A percentile compares a stretch with the other conserved stretches of the same genome.
Conservation (phyloP, 2,888 invertebrate species). For the Embidobia sp. region DNA sequence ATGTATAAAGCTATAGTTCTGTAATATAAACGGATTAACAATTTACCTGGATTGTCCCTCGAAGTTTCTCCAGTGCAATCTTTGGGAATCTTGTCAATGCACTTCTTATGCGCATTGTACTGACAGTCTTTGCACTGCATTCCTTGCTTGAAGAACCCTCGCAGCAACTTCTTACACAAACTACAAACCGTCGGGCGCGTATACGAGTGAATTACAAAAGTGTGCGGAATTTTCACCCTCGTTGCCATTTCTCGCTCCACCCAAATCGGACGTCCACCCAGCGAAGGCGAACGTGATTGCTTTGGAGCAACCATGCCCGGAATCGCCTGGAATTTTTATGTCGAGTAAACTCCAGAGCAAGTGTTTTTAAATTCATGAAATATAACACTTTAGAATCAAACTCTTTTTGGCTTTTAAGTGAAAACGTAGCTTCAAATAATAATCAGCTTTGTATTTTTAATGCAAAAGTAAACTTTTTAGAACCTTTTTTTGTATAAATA, state of each 20-base stretch:
- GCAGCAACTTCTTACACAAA: conserved; percentile 96
- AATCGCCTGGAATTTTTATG: conserved; percentile 73
- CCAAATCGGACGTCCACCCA: conserved; percentile 87
- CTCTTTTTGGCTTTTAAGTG: too few relatives aligned
- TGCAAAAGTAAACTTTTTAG: too few relatives aligned
- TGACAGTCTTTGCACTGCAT: conserved; percentile 98
- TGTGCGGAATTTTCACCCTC: conserved; percentile 92
- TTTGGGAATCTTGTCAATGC: conserved; percentile 93
- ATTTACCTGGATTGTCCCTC: conserved; percentile 82
- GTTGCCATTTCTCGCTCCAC: conserved; percentile 87
- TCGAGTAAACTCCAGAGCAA: too few relatives aligned
- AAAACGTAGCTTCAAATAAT: too few relatives aligned
- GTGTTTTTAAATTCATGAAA: too few relatives aligned
- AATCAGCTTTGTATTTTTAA: too few relatives aligned
- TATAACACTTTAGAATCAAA: too few relatives aligned
- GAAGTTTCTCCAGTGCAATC: conserved; percentile 93
- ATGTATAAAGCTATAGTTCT: too few relatives aligned
- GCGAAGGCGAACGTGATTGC: conserved; percentile 87
- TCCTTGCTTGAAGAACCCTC: conserved; percentile 97
- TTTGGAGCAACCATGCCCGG: conserved; percentile 81
- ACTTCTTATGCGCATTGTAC: conserved; percentile 97
- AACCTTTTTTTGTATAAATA: too few relatives aligned
- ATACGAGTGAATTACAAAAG: conserved; percentile 98
- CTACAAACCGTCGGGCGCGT: conserved; percentile 98
- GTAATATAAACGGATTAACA: too few relatives aligned